Percentiles rank a stretch among this genome's conserved stretches.
phyloP scores from a whole-genome alignment of 2,888 invertebrate genomes.

The Schizaphis graminum region DNA sequence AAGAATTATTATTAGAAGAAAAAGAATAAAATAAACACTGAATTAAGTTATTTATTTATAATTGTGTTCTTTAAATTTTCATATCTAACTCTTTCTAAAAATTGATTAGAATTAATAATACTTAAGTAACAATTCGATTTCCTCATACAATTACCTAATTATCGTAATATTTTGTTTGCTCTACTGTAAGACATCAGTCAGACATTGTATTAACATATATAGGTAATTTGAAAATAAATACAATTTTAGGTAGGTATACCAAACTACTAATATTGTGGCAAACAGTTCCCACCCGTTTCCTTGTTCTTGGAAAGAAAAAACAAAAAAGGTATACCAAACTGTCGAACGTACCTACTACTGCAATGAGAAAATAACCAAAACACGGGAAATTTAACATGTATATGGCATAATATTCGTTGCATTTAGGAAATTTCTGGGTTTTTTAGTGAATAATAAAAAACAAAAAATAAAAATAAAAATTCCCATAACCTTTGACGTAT shows the following conservation, averaged over 20 bases:
- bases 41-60: not conserved
- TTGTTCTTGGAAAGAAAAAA: no score
- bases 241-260: not conserved
- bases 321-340: no score
- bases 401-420: not conserved
- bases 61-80: not conserved
- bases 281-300: no score
- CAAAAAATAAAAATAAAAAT: not conserved
- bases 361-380: not conserved
- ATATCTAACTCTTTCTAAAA: not conserved
- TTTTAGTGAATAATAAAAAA: conserved; percentile 21
- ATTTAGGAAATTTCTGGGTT: not conserved
- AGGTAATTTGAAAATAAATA: not conserved
- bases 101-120: not conserved
- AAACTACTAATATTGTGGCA: no score
- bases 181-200: not conserved
- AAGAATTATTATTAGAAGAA: not conserved
- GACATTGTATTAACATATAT: not conserved
- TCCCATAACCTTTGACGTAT: conserved; percentile 14
- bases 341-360: not conserved
- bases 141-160: not conserved
- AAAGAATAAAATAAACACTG: not conserved
- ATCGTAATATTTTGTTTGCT: not conserved
- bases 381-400: not conserved
- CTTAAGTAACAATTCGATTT: not conserved